Conservation (phyloP, 2,888 invertebrate species). For the Pyrgus malvae region DNA sequence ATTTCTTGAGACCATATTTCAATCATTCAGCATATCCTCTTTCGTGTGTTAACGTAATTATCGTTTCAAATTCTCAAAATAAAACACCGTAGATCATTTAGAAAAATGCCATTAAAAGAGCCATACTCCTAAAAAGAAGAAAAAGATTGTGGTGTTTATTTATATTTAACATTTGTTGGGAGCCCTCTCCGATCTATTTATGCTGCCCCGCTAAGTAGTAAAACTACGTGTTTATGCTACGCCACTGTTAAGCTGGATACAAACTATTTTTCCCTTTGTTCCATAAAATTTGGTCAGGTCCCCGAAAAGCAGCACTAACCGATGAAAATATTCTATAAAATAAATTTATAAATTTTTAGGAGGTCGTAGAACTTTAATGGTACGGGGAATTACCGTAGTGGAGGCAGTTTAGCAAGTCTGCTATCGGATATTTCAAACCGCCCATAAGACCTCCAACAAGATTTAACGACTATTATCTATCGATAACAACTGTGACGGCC, state of each 20-base stretch:
- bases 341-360: too few species aligned
- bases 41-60: not conserved
- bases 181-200: slow-evolving; percentile 1
- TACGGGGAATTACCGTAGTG: too few species aligned
- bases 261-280: not conserved
- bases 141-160: slow-evolving; percentile 6
- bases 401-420: too few species aligned
- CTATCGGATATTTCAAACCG: too few species aligned
- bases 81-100: not conserved
- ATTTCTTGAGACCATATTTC: too few species aligned
- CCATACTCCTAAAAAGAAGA: not conserved
- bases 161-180: slow-evolving; percentile 5
- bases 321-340: too few species aligned
- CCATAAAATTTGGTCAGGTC: too few species aligned
- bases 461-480: too few species aligned
- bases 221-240: slow-evolving; percentile 3
- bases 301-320: too few species aligned
- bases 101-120: not conserved
- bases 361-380: too few species aligned
- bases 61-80: not conserved
- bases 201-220: slow-evolving; percentile 7
- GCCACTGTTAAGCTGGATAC: not conserved
- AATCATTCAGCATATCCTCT: not conserved
- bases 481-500: too few species aligned
- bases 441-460: too few species aligned